Percentiles rank a stretch among this genome's conserved stretches.
phyloP scores from a whole-genome alignment of 2,888 invertebrate genomes.

The Ectemnius continuus region DNA sequence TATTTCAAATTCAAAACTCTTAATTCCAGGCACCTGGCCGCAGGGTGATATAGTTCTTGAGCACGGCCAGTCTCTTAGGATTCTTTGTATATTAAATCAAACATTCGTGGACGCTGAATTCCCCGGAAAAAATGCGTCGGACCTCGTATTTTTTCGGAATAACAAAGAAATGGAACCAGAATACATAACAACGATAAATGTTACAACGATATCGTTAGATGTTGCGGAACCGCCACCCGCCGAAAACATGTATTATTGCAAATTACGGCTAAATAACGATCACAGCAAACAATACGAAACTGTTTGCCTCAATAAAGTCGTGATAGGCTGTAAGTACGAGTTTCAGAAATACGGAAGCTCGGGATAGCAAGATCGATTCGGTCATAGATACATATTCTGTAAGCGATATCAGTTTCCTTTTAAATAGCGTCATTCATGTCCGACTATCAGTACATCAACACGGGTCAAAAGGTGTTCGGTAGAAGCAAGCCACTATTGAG shows the following conservation, averaged over 20 bases:
- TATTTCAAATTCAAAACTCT: not conserved
- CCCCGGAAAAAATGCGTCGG: slow-evolving; percentile 79
- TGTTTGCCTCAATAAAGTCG: slow-evolving; percentile 81
- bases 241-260: slow-evolving; percentile 81
- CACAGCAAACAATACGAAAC: slow-evolving; percentile 65
- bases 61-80: slow-evolving; percentile 82
- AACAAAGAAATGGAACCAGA: slow-evolving; percentile 75
- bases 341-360: not conserved
- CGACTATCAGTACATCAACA: slow-evolving; percentile 60
- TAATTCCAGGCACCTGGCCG: slow-evolving; percentile 77
- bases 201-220: slow-evolving; percentile 82
- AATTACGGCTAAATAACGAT: slow-evolving; percentile 74
- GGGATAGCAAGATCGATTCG: not conserved
- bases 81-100: slow-evolving; percentile 82
- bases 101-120: slow-evolving; percentile 73
- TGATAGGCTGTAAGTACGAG: slow-evolving; percentile 80
- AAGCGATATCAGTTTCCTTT: slow-evolving; percentile 28
- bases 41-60: slow-evolving; percentile 81
- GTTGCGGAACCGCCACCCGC: slow-evolving; percentile 80
- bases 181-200: slow-evolving; percentile 81
- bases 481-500: slow-evolving; percentile 52
- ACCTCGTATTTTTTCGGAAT: slow-evolving; percentile 78
- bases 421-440: slow-evolving; percentile 49
- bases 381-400: slow-evolving; percentile 15
- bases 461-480: slow-evolving; percentile 55